Base-by-base conservation (phyloP, 2,888 invertebrate genomes). In the Magallana nippona region DNA sequence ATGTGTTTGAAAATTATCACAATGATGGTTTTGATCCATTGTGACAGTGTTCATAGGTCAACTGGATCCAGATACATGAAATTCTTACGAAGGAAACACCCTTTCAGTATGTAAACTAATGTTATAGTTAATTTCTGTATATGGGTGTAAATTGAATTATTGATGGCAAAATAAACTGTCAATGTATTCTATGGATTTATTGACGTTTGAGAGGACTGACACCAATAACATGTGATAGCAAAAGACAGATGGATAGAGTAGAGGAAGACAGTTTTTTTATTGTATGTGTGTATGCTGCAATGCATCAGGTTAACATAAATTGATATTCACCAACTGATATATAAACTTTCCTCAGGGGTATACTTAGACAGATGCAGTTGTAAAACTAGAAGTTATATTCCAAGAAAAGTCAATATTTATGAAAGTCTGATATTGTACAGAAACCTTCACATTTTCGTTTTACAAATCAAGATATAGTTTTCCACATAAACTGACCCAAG, bases 151-250 rank as follows among this genome's bases (percentile, higher is more conserved):
- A 60, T 60, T 60, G n/a, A 60, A 60, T 60, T 60, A 60, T 60
- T 60, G 60, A 60, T 60, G 60, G 60, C 19, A 19, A 60, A 60
- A 60, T 60, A 60, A 60, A 60, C 60, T 60, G 60, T 60, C 60
- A 60, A 60, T 60, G 60, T n/a, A 60, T 60, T n/a, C n/a, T 60
- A 60, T 60, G 60, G 60, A 60, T 60, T 60, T 60, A 60, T 60
- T 19, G 60, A 60, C 60, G 60, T 60, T n/a, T 60, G n/a, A 60
- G 17, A 17, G 60, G 60, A 10, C 60, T 60, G 60, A 60, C 60
- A 63, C 63, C 63, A 22, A 13, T 63, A 22, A 13, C 27, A 19
- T 63, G 63, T 63, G 63, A 63, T 63, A 27, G 27, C 22, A 27
- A 10, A 63, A 44, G 63, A 63, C 22, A 63, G 27, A 71, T 71